Conservation (phyloP, 92 coral and sea anemone species). For the Plumapathes pennacea region DNA sequence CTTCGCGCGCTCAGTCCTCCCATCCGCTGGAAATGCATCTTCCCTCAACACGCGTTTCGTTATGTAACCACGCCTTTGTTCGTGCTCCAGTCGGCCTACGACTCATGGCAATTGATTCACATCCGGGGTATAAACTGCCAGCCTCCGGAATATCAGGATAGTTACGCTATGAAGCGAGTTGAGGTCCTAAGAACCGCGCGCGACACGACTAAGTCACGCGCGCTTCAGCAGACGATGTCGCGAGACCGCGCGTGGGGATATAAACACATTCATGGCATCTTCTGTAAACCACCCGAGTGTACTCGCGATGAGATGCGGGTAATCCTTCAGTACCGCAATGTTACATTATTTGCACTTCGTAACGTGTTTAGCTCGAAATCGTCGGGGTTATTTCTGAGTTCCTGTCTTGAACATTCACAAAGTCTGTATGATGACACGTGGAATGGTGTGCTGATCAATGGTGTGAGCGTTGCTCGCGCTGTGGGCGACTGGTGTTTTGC, state of each 20-base stretch:
- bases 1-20: conserved; percentile 42
- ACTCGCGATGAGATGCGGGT: conserved; percentile 63
- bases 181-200: conserved; percentile 14
- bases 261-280: conserved; percentile 80
- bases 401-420: conserved; percentile 95
- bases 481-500: conserved; percentile 86
- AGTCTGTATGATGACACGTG: conserved; percentile 83
- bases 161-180: conserved; percentile 35
- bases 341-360: conserved; percentile 74
- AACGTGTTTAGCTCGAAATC: conserved; percentile 59
- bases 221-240: conserved; percentile 11
- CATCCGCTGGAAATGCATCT: conserved; percentile 87
- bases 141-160: conserved; percentile 76
- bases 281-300: conserved; percentile 89
- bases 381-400: conserved; percentile 73
- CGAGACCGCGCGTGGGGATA: conserved; percentile 65
- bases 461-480: conserved; percentile 69
- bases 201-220: background rate
- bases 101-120: conserved; percentile 92
- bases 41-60: conserved; percentile 85
- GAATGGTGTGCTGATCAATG: conserved; percentile 68
- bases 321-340: conserved; percentile 67
- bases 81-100: conserved; percentile 93
- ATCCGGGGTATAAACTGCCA: conserved; percentile 80
- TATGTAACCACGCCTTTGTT: conserved; percentile 83